A percentile compares a stretch with the other conserved stretches of the same genome.
Conservation (phyloP, 2,797 vertebrate genomes). For the Lophius americanus region DNA sequence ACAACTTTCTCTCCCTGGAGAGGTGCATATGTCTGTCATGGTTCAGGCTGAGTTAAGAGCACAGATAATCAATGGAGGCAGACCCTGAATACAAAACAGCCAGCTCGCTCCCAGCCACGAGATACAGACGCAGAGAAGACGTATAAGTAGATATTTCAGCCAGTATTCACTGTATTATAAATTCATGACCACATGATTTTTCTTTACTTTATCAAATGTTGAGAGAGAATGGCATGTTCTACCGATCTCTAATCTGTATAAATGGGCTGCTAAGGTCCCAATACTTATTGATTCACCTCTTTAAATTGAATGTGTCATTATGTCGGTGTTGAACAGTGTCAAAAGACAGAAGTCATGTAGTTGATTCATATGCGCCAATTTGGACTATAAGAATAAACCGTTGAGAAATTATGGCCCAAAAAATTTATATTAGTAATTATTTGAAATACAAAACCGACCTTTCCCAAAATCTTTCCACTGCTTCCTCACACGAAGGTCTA, state of each 20-base stretch:
- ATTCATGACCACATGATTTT: neutral
- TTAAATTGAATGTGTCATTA: too few species aligned
- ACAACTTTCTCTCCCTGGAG: slow-evolving; percentile 17
- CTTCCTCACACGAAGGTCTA: too few species aligned
- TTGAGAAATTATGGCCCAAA: too few species aligned
- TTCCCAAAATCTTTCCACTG: too few species aligned
- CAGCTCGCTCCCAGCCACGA: neutral
- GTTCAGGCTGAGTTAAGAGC: slow-evolving; percentile 15
- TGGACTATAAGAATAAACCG: too few species aligned
- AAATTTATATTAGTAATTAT: too few species aligned
- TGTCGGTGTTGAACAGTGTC: too few species aligned
- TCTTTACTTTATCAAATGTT: too few species aligned
- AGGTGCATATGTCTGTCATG: slow-evolving; percentile 26
- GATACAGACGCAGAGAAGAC: neutral
- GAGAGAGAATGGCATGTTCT: too few species aligned
- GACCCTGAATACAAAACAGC: slow-evolving; percentile 23
- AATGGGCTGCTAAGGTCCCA: slow-evolving; percentile 14
- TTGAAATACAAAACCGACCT: too few species aligned
- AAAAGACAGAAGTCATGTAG: too few species aligned
- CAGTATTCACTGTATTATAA: neutral
- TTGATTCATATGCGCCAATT: too few species aligned
- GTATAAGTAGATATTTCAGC: neutral
- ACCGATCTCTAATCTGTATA: slow-evolving; percentile 3
- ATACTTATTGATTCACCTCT: neutral
- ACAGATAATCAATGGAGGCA: slow-evolving; percentile 23